phyloP scores from a whole-genome alignment of 2,888 invertebrate genomes.

The Coecobrya sp. region DNA sequence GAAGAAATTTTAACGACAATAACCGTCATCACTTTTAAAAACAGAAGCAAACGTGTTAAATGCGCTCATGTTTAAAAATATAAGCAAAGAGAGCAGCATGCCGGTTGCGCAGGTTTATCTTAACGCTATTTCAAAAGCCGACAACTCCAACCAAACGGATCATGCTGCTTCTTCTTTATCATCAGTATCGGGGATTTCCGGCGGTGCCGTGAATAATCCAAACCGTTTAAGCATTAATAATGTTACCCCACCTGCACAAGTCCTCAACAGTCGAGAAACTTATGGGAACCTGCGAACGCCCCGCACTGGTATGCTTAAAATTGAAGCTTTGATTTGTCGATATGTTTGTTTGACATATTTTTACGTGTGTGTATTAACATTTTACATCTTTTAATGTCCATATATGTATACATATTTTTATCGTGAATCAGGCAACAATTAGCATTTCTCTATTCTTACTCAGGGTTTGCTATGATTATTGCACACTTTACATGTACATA shows the following conservation, averaged over 20 bases:
- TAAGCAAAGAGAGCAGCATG: conserved; percentile 60
- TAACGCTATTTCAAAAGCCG: conserved; percentile 58
- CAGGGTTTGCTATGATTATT: no score
- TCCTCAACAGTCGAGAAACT: conserved; percentile 29
- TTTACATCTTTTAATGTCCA: no score
- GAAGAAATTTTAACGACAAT: background rate
- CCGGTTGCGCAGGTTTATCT: conserved; percentile 63
- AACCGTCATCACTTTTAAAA: conserved; percentile 13
- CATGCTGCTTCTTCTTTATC: background rate
- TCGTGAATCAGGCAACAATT: no score
- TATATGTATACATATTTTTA: no score
- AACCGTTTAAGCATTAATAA: conserved; percentile 60
- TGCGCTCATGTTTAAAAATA: conserved; percentile 62
- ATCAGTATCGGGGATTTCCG: background rate
- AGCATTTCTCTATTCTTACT: no score
- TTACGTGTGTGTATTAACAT: no score
- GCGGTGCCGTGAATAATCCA: conserved; percentile 45
- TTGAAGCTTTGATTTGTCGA: background rate
- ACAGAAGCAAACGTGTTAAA: background rate
- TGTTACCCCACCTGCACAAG: conserved; percentile 32
- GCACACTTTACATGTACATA: no score
- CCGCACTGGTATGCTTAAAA: conserved; percentile 68
- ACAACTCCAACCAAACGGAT: conserved; percentile 26
- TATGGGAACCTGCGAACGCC: conserved; percentile 78
- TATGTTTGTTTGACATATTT: background rate